Evolutionary conservation across 2,113 vertebrate genomes (phyloP), one percentile per base, ranked within the genome.

Genomic region (Epinephelus lanceolatus): DNA sequence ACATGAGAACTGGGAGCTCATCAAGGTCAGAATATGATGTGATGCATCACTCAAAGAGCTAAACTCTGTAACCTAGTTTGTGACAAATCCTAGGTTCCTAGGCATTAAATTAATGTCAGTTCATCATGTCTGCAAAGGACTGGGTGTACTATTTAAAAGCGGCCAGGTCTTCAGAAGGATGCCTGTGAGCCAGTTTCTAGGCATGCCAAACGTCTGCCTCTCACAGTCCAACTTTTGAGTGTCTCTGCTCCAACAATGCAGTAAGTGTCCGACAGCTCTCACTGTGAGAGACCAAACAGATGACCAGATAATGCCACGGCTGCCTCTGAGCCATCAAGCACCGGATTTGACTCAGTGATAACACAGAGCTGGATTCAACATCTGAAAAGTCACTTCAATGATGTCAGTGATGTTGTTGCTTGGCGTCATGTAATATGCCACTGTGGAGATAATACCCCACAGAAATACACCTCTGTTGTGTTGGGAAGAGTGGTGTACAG

Each of bases 341-440:
- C 17, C 74, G 73, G 90, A 92, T 94, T 63, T 59, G 40, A 73
- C 70, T 49, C 33, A 1, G 19, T 40, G 92, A 91, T 92, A 92
- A 91, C 37, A 3, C 37, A 3, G 19, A 59, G 59, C 33, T 5
- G 37, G 69, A 88, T 75, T 70, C 69, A 67, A 60, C 78, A 72
- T 82, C 2, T 56, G 65, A 84, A 33, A 78, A 89, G 84, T 81
- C 73, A 40, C 21, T 61, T 57, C 56, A 84, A 45, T 51, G 76
- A 56, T 42, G 86, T 42, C 19, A 42, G 18, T 40, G 72, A 70
- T 65, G 66, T 51, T 78, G 33, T 33, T 67, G 72, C 60, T 30
- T 57, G 80, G 56, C 59, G 23, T 56, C 5, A 9, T 74, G 63
- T 74, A 78, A 88, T 81, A 67, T 68, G 59, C 78, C 71, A 42